These are phyloP conservation scores for Ferrisia virgata DNA, from an alignment of 2,888 invertebrate species.

Conservation along the genomic window DNA sequence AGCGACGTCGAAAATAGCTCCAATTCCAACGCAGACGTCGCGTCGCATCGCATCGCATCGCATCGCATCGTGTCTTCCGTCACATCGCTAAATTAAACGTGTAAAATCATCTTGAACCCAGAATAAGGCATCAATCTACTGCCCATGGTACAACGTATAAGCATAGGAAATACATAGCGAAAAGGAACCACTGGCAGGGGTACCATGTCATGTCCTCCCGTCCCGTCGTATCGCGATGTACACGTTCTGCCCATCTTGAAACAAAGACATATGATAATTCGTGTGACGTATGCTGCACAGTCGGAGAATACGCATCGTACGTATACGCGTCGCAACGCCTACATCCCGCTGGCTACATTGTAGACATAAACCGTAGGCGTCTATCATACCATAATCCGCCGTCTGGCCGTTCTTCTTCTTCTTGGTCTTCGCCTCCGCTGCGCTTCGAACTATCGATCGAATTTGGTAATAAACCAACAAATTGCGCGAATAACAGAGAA, in stretches of 20 bases:
- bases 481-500: not conserved
- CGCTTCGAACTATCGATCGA: conserved; percentile 3
- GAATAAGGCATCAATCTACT: not conserved
- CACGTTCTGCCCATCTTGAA: not conserved
- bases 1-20: not conserved
- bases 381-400: conserved; percentile 17
- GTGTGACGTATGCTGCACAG: not conserved
- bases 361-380: not conserved
- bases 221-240: too few species aligned
- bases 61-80: not conserved
- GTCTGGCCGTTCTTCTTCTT: not conserved
- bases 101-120: not conserved
- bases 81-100: not conserved
- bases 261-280: conserved; percentile 8
- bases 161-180: not conserved
- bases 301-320: not conserved
- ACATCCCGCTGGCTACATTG: conserved; percentile 8
- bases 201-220: too few species aligned
- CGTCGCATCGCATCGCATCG: not conserved
- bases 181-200: not conserved
- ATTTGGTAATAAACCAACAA: not conserved
- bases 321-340: conserved; percentile 26
- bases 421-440: not conserved
- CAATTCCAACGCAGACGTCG: not conserved
- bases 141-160: not conserved